A percentile compares a stretch with the other conserved stretches of the same genome.
Conservation (phyloP, 1,140 invertebrate genomes). For the Leptonema lineaticorne region DNA sequence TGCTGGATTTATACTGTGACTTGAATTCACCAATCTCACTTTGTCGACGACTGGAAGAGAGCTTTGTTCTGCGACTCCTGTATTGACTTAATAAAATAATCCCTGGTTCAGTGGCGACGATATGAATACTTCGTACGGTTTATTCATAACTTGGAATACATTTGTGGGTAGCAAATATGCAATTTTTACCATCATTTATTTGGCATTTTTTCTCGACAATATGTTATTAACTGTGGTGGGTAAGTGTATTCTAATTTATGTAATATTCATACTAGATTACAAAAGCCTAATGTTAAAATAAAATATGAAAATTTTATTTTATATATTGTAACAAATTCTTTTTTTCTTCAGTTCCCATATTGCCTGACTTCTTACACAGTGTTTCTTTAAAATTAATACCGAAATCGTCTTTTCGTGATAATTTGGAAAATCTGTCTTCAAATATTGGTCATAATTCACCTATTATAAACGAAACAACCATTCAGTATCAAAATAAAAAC, state of each 20-base stretch:
- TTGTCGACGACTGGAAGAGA: background rate
- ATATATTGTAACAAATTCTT: constrained; percentile 3
- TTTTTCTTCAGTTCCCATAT: constrained; percentile 72
- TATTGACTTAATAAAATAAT: background rate
- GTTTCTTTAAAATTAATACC: constrained; percentile 48
- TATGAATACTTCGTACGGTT: constrained; percentile 2
- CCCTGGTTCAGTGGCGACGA: background rate
- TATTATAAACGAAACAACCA: constrained; percentile 1
- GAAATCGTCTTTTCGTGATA: constrained; percentile 37
- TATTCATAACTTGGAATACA: background rate
- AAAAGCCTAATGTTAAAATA: constrained; percentile 1
- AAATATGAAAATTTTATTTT: constrained; percentile 10
- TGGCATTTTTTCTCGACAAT: constrained; percentile 74
- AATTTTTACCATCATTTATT: constrained; percentile 63
- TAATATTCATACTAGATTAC: no score
- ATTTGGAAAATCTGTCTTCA: constrained; percentile 41
- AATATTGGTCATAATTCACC: constrained; percentile 16
- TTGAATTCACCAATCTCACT: constrained; percentile 10
- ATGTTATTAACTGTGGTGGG: constrained; percentile 76
- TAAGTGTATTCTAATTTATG: no score
- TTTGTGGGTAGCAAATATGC: constrained; percentile 27
- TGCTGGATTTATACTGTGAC: constrained; percentile 12
- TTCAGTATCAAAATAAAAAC: constrained; percentile 32
- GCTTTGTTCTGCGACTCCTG: constrained; percentile 2
- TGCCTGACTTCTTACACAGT: constrained; percentile 77